Percentiles rank a stretch among this genome's conserved stretches.
Evolutionary conservation across 1,140 invertebrate species (phyloP).

Genomic region (Leptinotarsa texana): DNA sequence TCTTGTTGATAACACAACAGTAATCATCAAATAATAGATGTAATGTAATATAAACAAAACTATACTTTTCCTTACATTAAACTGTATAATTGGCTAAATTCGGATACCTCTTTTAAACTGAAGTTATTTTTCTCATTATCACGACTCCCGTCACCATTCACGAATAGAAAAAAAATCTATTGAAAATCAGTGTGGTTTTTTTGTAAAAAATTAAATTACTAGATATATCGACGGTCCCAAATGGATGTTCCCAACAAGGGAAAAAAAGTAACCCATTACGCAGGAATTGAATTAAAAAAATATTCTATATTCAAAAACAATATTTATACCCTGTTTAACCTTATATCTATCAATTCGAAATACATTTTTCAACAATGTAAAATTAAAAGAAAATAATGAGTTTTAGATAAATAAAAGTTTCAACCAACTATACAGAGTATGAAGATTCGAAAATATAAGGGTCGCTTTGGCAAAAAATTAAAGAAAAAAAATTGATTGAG

Average conservation of each 20-base stretch:
- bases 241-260: too few relatives aligned
- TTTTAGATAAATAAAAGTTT: neutral
- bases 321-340: constrained; percentile 7
- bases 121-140: too few relatives aligned
- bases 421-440: constrained; percentile 20
- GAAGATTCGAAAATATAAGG: constrained; percentile 7
- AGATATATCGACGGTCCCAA: too few relatives aligned
- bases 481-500: neutral
- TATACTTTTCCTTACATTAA: neutral
- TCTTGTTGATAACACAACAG: neutral
- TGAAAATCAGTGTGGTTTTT: too few relatives aligned
- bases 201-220: too few relatives aligned
- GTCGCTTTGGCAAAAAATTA: constrained; percentile 5
- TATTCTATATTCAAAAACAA: neutral
- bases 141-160: too few relatives aligned
- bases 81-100: constrained; percentile 24
- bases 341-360: neutral
- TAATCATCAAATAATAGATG: neutral
- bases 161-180: too few relatives aligned
- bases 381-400: too few relatives aligned
- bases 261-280: too few relatives aligned
- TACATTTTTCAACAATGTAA: too few relatives aligned
- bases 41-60: neutral
- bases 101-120: neutral
- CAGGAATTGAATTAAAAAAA: neutral